Conservation (phyloP, 1,140 invertebrate species). For the Neodiprion lecontei region DNA sequence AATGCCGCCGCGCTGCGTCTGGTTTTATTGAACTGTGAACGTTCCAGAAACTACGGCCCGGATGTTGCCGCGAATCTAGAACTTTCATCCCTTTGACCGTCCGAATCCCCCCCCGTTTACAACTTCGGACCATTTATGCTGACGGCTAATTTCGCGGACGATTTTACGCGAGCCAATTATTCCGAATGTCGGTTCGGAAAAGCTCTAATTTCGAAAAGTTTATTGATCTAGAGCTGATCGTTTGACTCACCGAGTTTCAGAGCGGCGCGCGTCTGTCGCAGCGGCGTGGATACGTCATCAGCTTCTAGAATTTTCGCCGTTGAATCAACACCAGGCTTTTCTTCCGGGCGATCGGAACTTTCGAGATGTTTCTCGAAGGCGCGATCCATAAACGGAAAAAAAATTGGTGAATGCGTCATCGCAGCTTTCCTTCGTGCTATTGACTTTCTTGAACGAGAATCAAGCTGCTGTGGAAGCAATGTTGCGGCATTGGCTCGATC, state of each 20-base stretch:
- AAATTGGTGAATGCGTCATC: not conserved
- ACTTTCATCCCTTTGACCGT: constrained; percentile 34
- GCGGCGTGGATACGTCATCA: no score
- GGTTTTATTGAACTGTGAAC: constrained; percentile 43
- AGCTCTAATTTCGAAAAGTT: not conserved
- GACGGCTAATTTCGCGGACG: not conserved
- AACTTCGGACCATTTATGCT: not conserved
- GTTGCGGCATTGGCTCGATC: no score
- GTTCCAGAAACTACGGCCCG: constrained; percentile 43
- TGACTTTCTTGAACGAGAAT: no score
- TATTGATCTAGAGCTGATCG: not conserved
- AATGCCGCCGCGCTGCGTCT: constrained; percentile 20
- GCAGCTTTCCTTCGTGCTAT: no score
- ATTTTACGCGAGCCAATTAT: not conserved
- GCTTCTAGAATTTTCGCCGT: no score
- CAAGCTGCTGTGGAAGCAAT: no score
- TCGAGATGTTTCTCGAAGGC: no score
- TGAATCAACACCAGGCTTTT: not conserved
- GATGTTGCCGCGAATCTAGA: constrained; percentile 39
- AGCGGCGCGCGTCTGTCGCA: not conserved
- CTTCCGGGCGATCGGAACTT: not conserved
- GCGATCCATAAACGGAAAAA: no score
- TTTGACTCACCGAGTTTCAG: not conserved
- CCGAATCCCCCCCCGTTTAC: not conserved
- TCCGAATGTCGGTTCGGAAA: not conserved